phyloP scores from a whole-genome alignment of 2,797 vertebrate genomes.

The Acrossocheilus fasciatus region DNA sequence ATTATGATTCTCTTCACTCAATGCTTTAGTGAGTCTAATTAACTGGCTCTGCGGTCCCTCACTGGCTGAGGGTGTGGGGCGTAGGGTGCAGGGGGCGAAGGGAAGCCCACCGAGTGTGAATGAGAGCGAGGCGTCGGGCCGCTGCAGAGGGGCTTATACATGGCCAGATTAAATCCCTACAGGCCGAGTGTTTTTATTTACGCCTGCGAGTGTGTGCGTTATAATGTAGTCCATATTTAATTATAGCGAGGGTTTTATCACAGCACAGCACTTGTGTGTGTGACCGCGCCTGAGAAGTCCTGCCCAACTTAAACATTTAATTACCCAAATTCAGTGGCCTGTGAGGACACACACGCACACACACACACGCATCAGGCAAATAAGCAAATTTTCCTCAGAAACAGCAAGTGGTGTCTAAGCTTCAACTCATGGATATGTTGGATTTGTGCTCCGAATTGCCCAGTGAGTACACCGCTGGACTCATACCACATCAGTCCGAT shows the following conservation, averaged over 20 bases:
- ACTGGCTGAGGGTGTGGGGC: slow-evolving; percentile 69
- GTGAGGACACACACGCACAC: slow-evolving; percentile 74
- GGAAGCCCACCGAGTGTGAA: slow-evolving; percentile 54
- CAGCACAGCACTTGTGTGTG: slow-evolving; percentile 83
- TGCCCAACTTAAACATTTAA: slow-evolving; percentile 79
- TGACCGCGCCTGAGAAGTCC: slow-evolving; percentile 80
- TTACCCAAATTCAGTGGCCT: slow-evolving; percentile 84
- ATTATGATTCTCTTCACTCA: slow-evolving; percentile 81
- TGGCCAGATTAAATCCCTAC: slow-evolving; percentile 76
- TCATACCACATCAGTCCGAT: not conserved
- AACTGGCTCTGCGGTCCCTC: slow-evolving; percentile 81
- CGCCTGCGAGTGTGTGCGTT: slow-evolving; percentile 74
- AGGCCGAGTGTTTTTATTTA: slow-evolving; percentile 78
- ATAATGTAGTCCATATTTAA: slow-evolving; percentile 83
- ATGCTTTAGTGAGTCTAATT: slow-evolving; percentile 82
- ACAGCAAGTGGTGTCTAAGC: not conserved
- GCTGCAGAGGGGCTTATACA: slow-evolving; percentile 75
- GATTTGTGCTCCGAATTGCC: not conserved
- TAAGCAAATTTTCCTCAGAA: slow-evolving; percentile 9
- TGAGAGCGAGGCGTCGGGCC: slow-evolving; percentile 56
- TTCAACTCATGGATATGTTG: not conserved
- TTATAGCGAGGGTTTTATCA: slow-evolving; percentile 84
- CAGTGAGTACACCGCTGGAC: no score
- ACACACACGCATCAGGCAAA: slow-evolving; percentile 10
- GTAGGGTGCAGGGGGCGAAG: slow-evolving; percentile 66